These are phyloP conservation scores for Aptenodytes patagonicus DNA, from an alignment of 2,113 vertebrate genomes.

Conservation along the genomic window DNA sequence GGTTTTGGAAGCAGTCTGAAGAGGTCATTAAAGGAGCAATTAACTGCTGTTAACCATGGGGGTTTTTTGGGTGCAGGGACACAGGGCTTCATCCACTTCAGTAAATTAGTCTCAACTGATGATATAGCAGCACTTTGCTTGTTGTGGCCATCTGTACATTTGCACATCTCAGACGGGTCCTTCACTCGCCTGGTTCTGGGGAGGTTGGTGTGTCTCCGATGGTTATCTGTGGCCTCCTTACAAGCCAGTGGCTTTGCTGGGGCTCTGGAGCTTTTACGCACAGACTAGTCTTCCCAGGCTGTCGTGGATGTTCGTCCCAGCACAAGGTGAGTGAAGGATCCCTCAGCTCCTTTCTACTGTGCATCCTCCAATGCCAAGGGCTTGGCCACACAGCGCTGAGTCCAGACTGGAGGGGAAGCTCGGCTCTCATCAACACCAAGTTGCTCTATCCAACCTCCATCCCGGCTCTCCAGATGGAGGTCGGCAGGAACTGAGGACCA, in stretches of 20 bases:
- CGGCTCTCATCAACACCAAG: background rate
- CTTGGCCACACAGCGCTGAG: background rate
- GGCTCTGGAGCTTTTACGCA: background rate
- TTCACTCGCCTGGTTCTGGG: background rate
- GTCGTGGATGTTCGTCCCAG: rapidly evolving
- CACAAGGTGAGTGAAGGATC: background rate
- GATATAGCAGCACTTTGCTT: background rate
- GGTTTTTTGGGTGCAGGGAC: background rate
- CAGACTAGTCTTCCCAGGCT: background rate
- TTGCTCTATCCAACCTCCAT: background rate
- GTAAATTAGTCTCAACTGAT: background rate
- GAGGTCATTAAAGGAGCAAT: background rate
- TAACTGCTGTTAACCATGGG: background rate
- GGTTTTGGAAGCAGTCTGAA: background rate
- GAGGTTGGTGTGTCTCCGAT: rapidly evolving
- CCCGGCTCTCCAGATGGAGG: background rate
- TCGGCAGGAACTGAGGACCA: background rate
- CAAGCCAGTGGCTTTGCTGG: background rate
- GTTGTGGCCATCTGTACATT: background rate
- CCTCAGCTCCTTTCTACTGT: background rate
- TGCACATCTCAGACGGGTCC: background rate
- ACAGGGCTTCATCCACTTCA: background rate
- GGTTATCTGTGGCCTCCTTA: background rate
- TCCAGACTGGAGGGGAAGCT: background rate
- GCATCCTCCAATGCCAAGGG: background rate